Evolutionary conservation across 2,113 vertebrate species (phyloP).

Genomic region (Ptilorrhoa leucosticta): DNA sequence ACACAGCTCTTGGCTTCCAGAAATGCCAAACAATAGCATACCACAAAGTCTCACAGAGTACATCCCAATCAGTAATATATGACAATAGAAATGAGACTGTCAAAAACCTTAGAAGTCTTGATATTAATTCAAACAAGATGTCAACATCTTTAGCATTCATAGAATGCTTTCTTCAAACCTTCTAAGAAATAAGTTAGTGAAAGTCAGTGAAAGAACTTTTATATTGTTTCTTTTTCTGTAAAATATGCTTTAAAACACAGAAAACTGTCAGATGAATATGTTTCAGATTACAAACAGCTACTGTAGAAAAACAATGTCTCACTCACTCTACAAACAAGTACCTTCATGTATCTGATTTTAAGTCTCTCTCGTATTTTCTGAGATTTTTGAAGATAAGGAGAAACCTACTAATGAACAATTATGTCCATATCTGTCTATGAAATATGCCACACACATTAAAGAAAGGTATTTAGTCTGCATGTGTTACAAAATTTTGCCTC

Average conservation of each 20-base stretch:
- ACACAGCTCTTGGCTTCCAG: neutral
- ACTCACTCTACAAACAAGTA: neutral
- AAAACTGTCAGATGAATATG: neutral
- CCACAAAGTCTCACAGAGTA: neutral
- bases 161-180: neutral
- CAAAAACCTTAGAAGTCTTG: neutral
- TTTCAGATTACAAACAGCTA: neutral
- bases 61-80: neutral
- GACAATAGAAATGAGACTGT: neutral
- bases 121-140: neutral
- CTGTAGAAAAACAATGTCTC: neutral
- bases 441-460: neutral
- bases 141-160: neutral
- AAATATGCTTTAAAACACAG: neutral
- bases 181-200: neutral
- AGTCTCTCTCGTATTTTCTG: neutral
- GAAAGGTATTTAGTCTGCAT: neutral
- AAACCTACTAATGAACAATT: neutral
- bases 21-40: neutral
- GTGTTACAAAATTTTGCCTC: neutral
- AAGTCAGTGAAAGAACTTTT: neutral
- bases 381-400: neutral
- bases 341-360: neutral
- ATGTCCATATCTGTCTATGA: neutral
- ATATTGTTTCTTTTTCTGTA: neutral